Conservation (phyloP, 2,113 vertebrate genomes). For the Marmota flaviventris region DNA sequence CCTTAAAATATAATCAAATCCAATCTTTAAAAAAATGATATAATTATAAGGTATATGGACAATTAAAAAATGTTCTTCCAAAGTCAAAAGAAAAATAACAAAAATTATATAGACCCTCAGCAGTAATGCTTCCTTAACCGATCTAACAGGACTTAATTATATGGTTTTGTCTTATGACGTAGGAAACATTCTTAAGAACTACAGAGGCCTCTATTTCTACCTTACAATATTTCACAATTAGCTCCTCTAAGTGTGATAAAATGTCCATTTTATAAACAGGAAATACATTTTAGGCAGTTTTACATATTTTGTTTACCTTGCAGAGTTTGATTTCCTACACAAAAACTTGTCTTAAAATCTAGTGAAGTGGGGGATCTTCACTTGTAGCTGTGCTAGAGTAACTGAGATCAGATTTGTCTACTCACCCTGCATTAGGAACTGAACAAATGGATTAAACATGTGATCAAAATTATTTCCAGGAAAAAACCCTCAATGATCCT, state of each 20-base stretch:
- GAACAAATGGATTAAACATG: not conserved
- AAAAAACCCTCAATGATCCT: not conserved
- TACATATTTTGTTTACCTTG: not conserved
- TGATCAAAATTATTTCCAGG: not conserved
- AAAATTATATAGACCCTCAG: not conserved
- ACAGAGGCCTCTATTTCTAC: not conserved
- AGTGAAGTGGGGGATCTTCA: not conserved
- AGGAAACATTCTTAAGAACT: not conserved
- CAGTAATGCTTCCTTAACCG: not conserved
- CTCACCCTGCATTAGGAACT: not conserved
- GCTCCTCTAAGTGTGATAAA: not conserved
- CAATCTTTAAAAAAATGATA: constrained; percentile 22
- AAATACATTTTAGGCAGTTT: not conserved
- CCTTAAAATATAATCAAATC: constrained; percentile 25
- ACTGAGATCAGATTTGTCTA: not conserved
- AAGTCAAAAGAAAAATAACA: not conserved
- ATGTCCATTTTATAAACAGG: constrained; percentile 15
- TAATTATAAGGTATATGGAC: not conserved
- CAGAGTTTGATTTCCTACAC: not conserved
- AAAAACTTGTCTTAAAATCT: not conserved
- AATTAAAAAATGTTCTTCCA: not conserved
- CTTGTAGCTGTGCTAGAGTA: not conserved
- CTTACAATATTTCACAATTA: not conserved
- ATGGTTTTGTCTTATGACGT: constrained; percentile 13
- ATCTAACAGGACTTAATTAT: constrained; percentile 3